Evolutionary conservation across 2,888 invertebrate species (phyloP).

Genomic region (Synergus japonicus): DNA sequence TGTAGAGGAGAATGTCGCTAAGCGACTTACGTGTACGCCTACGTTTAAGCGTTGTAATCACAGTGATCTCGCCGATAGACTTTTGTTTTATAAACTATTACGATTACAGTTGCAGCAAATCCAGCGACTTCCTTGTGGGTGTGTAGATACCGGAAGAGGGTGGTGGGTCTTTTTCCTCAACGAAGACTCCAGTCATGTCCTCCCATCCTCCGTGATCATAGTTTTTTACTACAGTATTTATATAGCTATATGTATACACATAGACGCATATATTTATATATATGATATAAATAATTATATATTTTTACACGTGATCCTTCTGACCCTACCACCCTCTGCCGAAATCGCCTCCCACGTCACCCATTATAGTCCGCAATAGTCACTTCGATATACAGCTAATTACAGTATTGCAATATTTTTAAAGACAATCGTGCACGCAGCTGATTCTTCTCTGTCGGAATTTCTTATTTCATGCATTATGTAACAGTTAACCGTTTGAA

Average conservation of each 20-base stretch:
- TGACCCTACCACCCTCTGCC: constrained; percentile 42
- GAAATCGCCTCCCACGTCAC: constrained; percentile 49
- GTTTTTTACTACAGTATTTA: constrained; percentile 74
- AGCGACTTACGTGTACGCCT: neutral
- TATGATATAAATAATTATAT: constrained; percentile 62
- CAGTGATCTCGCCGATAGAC: constrained; percentile 66
- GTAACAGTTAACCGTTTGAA: neutral
- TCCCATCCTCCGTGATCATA: constrained; percentile 63
- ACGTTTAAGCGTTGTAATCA: constrained; percentile 44
- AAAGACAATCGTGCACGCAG: constrained; percentile 65
- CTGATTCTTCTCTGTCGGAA: neutral
- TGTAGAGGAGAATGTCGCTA: neutral
- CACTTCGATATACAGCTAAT: constrained; percentile 73
- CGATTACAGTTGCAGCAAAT: constrained; percentile 47
- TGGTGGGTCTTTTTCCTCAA: constrained; percentile 52
- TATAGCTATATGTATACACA: constrained; percentile 71
- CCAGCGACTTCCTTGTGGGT: constrained; percentile 50
- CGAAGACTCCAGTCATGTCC: constrained; percentile 59
- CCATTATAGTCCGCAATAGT: constrained; percentile 75
- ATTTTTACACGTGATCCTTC: constrained; percentile 62
- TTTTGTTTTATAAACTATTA: constrained; percentile 45
- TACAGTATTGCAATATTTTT: constrained; percentile 77
- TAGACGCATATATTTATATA: constrained; percentile 45
- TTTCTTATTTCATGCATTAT: neutral
- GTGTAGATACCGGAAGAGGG: constrained; percentile 49